Evolutionary conservation across 2,797 vertebrate genomes (phyloP).

Genomic region (Parauchenoglanis punctatus): DNA sequence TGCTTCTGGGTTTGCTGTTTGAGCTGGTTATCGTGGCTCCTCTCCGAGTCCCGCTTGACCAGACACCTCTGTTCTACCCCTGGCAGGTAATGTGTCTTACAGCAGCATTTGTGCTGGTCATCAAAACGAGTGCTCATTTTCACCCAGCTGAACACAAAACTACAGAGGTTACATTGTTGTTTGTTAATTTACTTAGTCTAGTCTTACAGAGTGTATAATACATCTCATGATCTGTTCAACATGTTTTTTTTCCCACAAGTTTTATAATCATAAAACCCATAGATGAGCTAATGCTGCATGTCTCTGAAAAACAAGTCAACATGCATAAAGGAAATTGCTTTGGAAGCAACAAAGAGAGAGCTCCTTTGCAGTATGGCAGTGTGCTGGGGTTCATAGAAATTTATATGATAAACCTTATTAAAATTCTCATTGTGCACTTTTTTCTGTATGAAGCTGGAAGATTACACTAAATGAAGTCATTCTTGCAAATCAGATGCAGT

Average conservation of each 20-base stretch:
- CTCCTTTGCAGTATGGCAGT: neutral
- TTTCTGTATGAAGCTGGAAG: neutral
- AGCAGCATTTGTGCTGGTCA: neutral
- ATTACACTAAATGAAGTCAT: neutral
- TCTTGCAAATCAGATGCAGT: neutral
- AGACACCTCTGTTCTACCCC: constrained; percentile 97
- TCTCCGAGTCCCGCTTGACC: constrained; percentile 93
- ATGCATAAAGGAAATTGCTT: neutral
- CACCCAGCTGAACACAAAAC: neutral
- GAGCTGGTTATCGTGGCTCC: constrained; percentile 97
- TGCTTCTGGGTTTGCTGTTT: constrained; percentile 92
- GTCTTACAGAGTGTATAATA: neutral
- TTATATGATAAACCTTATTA: neutral
- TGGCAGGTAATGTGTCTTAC: constrained; percentile 85
- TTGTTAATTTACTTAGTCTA: too few relatives aligned
- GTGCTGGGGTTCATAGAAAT: neutral
- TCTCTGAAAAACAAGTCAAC: neutral
- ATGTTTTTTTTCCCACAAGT: neutral
- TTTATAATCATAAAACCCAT: neutral
- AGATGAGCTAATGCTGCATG: neutral
- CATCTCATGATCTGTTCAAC: neutral
- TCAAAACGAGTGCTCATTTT: neutral
- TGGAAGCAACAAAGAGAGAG: too few relatives aligned
- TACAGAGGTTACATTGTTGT: neutral
- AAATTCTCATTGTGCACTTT: neutral